phyloP scores from a whole-genome alignment of 2,888 invertebrate species.

The Clitarchus hookeri region DNA sequence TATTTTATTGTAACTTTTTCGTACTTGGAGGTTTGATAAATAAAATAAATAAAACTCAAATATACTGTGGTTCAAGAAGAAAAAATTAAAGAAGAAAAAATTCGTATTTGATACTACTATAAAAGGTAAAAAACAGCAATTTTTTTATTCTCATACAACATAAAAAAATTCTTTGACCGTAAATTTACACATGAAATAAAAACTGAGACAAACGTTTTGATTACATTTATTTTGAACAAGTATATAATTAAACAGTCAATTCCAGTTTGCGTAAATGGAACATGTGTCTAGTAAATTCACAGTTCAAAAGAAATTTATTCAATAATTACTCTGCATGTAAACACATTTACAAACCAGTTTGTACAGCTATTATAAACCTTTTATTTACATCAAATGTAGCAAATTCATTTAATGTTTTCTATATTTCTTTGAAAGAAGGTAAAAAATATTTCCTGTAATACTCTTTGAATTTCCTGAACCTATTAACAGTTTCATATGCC shows the following conservation, averaged over 20 bases:
- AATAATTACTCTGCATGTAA: not conserved
- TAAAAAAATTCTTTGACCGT: no score
- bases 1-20: no score
- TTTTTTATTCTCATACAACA: no score
- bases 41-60: no score
- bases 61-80: no score
- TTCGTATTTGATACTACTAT: no score
- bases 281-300: no score
- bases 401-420: not conserved
- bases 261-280: not conserved
- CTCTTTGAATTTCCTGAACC: not conserved
- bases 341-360: not conserved
- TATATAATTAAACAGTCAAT: not conserved
- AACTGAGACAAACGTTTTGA: not conserved
- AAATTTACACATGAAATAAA: no score
- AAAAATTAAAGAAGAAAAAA: no score
- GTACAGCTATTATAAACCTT: not conserved
- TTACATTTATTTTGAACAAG: slow-evolving; percentile 8
- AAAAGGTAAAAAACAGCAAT: no score
- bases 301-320: not conserved
- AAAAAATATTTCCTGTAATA: not conserved
- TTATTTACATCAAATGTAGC: not conserved
- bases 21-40: no score
- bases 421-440: not conserved
- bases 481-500: no score